Conservation (phyloP, 2,797 vertebrate genomes). For the Amblyraja radiata region DNA sequence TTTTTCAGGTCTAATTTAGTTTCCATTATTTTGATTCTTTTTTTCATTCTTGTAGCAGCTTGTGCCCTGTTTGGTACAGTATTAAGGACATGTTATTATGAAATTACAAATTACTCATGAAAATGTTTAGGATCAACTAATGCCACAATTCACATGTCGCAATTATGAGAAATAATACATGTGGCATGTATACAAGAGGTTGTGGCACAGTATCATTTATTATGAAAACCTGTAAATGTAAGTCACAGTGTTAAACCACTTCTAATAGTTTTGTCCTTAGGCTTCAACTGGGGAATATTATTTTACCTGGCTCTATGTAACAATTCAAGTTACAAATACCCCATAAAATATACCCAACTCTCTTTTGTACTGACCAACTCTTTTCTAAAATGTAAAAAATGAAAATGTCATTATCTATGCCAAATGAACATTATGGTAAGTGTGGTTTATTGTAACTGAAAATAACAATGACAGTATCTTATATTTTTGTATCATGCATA, state of each 20-base stretch:
- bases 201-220: not conserved
- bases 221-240: not conserved
- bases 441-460: not conserved
- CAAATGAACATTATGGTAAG: not conserved
- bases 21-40: not conserved
- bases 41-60: not conserved
- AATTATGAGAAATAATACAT: not conserved
- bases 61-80: not conserved
- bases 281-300: not conserved
- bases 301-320: not conserved
- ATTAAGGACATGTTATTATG: not conserved
- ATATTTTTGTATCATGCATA: constrained; percentile 29
- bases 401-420: not conserved
- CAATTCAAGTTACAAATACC: not conserved
- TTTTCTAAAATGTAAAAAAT: not conserved
- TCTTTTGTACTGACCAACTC: not conserved
- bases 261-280: not conserved
- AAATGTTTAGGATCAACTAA: not conserved
- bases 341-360: not conserved
- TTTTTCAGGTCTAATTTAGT: not conserved
- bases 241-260: not conserved
- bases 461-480: constrained; percentile 13
- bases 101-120: not conserved
- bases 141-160: not conserved
- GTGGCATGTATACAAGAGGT: not conserved